A percentile compares a stretch with the other conserved stretches of the same genome.
Conservation (phyloP, 2,113 vertebrate species). For the Dromaius novaehollandiae region DNA sequence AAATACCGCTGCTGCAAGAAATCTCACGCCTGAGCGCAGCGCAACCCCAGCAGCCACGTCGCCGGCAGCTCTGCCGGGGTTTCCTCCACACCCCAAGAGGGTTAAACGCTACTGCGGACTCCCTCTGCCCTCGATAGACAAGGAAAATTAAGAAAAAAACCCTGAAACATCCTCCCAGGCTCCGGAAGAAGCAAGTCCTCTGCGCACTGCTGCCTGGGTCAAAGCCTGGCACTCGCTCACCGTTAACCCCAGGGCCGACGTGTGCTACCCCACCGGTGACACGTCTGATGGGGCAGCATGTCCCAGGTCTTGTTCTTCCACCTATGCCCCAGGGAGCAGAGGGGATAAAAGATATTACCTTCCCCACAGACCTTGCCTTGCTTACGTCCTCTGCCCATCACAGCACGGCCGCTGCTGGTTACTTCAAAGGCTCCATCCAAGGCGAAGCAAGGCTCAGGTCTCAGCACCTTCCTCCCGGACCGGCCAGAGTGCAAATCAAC, state of each 20-base stretch:
- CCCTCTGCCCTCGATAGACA: not conserved
- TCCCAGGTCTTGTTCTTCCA: rapidly evolving
- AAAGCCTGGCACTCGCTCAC: not conserved
- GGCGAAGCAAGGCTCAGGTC: not conserved
- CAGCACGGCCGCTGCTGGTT: rapidly evolving
- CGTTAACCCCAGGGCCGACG: not conserved
- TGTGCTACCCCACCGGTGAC: not conserved
- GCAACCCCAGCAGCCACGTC: rapidly evolving
- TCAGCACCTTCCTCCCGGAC: rapidly evolving
- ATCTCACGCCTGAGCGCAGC: not conserved
- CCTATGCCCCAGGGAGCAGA: not conserved
- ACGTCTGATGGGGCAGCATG: not conserved
- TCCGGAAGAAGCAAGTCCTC: not conserved
- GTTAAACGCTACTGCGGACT: not conserved
- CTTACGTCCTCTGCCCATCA: not conserved
- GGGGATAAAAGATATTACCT: not conserved
- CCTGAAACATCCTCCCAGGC: not conserved
- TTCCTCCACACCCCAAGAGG: too few species aligned
- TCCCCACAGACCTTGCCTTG: rapidly evolving
- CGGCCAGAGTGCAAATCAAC: rapidly evolving
- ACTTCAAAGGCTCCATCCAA: not conserved
- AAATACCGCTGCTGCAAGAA: not conserved
- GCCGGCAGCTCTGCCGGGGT: not conserved
- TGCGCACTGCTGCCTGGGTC: not conserved
- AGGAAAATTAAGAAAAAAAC: not conserved